Base-by-base conservation (phyloP, 2,888 invertebrate genomes). In the Macaria liturata region DNA sequence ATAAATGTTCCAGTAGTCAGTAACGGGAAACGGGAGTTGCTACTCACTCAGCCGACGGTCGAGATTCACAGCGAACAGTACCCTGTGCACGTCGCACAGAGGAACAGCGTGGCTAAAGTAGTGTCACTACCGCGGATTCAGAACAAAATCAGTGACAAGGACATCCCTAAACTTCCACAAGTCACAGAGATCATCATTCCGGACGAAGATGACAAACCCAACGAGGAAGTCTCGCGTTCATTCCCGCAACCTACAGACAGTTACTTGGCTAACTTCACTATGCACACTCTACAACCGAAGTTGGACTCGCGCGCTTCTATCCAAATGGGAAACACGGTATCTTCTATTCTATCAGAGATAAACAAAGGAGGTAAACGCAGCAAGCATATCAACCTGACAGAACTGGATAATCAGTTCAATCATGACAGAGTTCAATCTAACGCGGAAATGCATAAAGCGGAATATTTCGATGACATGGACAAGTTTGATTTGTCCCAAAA, bases 141-240 rank as follows among this genome's bases (percentile, higher is more conserved):
- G 67, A 87, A 83, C 69, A 87, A 87, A 75, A 92, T 88, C 71
- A 87, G 81, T 80, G 93, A 85, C 74, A 93, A 89, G 68, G 95
- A 95, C 75, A 95, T 95, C 80, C 95, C 95, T 62, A 95, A 94
- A 86, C 91, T 95, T 75, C 95, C 95, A 43, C 95, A 95, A 83
- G 95, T 95, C 63, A 95, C 95, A 45, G 95, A 95, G 78, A 95
- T 95, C 55, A 94, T 95, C 59, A 95, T 94, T 61, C 95, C 95
- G 0, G 95, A 94, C 57, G 94, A 94, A 76, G 92, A 91, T 57
- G 92, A 93, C 8, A 91, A 90, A 65, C 75, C 83, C n/a, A 82
- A 70, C 66, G 88, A 90, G 57, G 84, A 88, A 58, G 78, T 82
- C 54, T 71, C 63, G 57, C 81, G 78, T 62, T 81, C 86, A 54